Evolutionary conservation across 2,888 invertebrate genomes (phyloP), one percentile per base, ranked within the genome.

Genomic region (Phania funesta): DNA sequence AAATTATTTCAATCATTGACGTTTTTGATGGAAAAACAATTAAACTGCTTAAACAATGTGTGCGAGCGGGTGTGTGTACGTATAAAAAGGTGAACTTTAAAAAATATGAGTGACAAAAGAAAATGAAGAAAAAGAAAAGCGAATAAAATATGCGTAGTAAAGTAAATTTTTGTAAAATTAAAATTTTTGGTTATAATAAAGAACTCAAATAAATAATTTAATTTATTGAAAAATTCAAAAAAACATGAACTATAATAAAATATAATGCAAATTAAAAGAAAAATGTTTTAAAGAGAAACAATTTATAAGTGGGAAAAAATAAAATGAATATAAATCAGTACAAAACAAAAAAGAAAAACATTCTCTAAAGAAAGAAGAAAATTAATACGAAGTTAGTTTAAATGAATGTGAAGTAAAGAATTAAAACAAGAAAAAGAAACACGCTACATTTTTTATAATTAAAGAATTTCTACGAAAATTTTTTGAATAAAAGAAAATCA

Each of bases 1-100:
- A 86, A 87, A 84, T 84, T 58, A 70, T 83, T 83, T 79, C 32
- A 82, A 75, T 78, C 74, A 82, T 74, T 78, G 82, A 78, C 70
- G 78, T 70, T 82, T 82, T 82, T 56, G 74, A 78, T 82, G 78
- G 68, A 77, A 67, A 65, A 77, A 83, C 74, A 83, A 74, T 80
- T 83, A 50, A 60, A 67, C 62, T 65, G 54, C 24, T 46, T 9
- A 29, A 20, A 26, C 48, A 65, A 56, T 75, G 52, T 83, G 75
- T 38, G 50, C 41, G 58, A 24, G 67, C 73, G 48, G 22, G 26
- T 62, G 50, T 38, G 50, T 67, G 52, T 67, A 41, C 50, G 71
- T 73, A 62, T 68, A 52, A 62, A 65, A 80, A 75, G 75, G 79
- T 77, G 79, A 83, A 78, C 78, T 74, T 73, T 75, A 67, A 81